Percentiles rank a stretch among this genome's conserved stretches.
Evolutionary conservation across 2,113 vertebrate genomes (phyloP).

Genomic region (Daubentonia madagascariensis): DNA sequence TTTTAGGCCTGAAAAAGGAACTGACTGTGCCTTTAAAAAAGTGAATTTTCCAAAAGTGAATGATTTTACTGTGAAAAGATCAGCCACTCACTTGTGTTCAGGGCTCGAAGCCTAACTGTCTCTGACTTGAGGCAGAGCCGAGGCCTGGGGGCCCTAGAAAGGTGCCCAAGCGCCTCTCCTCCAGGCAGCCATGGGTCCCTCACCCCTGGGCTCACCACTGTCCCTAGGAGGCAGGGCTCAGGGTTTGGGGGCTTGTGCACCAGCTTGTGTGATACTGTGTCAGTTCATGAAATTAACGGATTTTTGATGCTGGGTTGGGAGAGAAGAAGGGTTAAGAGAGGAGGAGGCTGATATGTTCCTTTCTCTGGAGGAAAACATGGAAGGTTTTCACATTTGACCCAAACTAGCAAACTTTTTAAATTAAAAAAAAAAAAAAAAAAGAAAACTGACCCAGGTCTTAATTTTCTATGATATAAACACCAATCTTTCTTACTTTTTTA

Average conservation of each 20-base stretch:
- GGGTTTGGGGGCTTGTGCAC: fast-evolving
- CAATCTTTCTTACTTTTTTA: neutral
- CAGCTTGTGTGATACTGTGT: fast-evolving
- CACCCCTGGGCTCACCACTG: neutral
- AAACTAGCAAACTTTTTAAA: neutral
- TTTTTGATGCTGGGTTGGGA: too few species aligned
- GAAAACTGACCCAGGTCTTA: neutral
- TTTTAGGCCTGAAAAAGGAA: neutral
- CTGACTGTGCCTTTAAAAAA: neutral
- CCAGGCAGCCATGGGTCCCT: neutral
- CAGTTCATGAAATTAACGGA: fast-evolving
- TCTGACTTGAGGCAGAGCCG: neutral
- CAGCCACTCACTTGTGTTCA: too few species aligned
- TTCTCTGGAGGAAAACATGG: neutral
- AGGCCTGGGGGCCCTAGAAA: neutral
- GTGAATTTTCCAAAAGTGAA: neutral
- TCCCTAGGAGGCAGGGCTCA: neutral
- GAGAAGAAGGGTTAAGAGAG: neutral
- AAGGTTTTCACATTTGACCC: neutral
- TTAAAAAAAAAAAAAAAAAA: neutral
- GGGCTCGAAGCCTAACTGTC: neutral
- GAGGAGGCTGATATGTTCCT: neutral
- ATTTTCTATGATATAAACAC: neutral
- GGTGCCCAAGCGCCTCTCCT: neutral
- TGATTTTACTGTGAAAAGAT: neutral